Conservation (phyloP, 2,888 invertebrate species). For the Polydrusus pterygomalis region DNA sequence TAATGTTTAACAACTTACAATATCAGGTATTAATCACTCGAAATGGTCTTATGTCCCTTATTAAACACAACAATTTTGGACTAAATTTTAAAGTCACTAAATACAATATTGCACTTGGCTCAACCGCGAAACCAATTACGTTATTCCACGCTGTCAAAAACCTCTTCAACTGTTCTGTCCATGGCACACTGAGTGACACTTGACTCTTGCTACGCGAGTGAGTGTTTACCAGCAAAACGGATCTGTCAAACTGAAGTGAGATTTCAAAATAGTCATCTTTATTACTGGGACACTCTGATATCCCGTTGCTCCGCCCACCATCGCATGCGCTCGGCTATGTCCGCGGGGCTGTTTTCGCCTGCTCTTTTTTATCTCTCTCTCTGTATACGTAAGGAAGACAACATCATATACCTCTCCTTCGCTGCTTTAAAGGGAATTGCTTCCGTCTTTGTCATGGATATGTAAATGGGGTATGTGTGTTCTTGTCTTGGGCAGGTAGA, state of each 20-base stretch:
- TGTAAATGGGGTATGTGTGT: neutral
- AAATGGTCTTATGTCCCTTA: neutral
- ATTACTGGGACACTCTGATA: slow-evolving; percentile 67
- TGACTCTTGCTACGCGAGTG: slow-evolving; percentile 56
- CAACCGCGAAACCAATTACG: slow-evolving; percentile 35
- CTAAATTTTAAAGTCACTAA: slow-evolving; percentile 20
- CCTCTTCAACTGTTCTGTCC: slow-evolving; percentile 37
- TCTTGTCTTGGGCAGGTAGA: slow-evolving; percentile 32
- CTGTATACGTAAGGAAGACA: slow-evolving; percentile 12
- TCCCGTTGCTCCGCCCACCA: slow-evolving; percentile 61
- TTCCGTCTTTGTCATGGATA: slow-evolving; percentile 15
- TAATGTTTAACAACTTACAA: too few species aligned
- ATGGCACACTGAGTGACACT: slow-evolving; percentile 52
- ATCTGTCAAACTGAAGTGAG: slow-evolving; percentile 73
- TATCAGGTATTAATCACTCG: neutral
- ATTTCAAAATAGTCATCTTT: slow-evolving; percentile 74
- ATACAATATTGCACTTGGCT: slow-evolving; percentile 1
- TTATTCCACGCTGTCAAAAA: slow-evolving; percentile 35
- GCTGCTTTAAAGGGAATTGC: slow-evolving; percentile 1
- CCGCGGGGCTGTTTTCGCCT: slow-evolving; percentile 6
- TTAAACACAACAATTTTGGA: slow-evolving; percentile 14
- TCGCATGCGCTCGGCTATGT: slow-evolving; percentile 61
- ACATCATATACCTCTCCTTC: slow-evolving; percentile 7
- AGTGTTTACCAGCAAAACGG: slow-evolving; percentile 68
- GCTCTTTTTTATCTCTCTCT: slow-evolving; percentile 30